Evolutionary conservation across 1,140 invertebrate species (phyloP), one percentile per base, ranked within the genome.

Genomic region (Anthonomus grandis): DNA sequence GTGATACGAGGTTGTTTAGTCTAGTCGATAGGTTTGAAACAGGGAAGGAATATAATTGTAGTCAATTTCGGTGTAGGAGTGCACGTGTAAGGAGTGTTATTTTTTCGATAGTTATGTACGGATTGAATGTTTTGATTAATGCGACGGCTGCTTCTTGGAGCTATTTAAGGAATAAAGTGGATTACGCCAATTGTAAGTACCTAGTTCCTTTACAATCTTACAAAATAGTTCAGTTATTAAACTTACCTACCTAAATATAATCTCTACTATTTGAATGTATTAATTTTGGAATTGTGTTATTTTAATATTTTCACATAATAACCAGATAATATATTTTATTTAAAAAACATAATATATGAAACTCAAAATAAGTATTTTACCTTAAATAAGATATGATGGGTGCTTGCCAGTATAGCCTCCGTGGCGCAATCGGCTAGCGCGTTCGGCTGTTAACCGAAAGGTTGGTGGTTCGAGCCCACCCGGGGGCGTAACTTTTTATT

Each of bases 371-470:
- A n/a, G n/a, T n/a, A n/a, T n/a, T n/a, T n/a, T n/a, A n/a, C n/a
- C n/a, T n/a, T n/a, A n/a, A n/a, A n/a, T n/a, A n/a, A n/a, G n/a
- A n/a, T n/a, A n/a, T n/a, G n/a, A n/a, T n/a, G n/a, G n/a, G n/a
- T n/a, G n/a, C n/a, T n/a, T n/a, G n/a, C 34, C 9, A 10, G n/a
- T 22, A 50, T 41, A 3, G 46, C 46, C 46, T 48, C 46, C 46
- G 46, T 48, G 46, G 46, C 46, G 46, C 46, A 48, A 48, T 81
- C 65, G 79, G 79, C 72, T 81, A 82, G 82, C 81, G 83, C 83
- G 83, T 85, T 85, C 82, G 83, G 83, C 83, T 86, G 83, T 86
- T 85, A 85, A 86, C 83, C 83, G 82, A 84, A 83, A 83, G 81
- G 81, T 83, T 83, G 81, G 81, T 83, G 81, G 82, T 84, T 84